Percentiles rank a stretch among this genome's conserved stretches.
These are phyloP conservation scores for Tachina grossa DNA, from an alignment of 2,888 invertebrate genomes.

Conservation along the genomic window DNA sequence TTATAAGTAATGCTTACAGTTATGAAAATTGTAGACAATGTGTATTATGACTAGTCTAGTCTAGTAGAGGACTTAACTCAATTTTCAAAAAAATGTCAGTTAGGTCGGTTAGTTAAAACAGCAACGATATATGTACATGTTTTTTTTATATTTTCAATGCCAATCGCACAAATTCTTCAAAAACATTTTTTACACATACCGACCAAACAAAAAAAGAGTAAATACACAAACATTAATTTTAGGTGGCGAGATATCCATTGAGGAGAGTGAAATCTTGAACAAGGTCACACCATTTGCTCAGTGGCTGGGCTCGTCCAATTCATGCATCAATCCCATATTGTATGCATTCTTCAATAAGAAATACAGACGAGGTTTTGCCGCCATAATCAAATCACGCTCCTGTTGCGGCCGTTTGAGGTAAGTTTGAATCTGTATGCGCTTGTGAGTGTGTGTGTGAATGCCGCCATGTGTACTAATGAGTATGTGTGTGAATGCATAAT, in stretches of 20 bases:
- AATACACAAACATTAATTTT: slow-evolving; percentile 11
- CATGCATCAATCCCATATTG: slow-evolving; percentile 96
- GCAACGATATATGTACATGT: slow-evolving; percentile 4
- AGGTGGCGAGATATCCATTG: slow-evolving; percentile 85
- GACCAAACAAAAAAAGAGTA: slow-evolving; percentile 5
- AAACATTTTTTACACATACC: slow-evolving; percentile 24
- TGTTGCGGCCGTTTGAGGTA: slow-evolving; percentile 91
- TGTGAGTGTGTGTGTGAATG: too few species aligned
- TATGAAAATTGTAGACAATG: too few species aligned
- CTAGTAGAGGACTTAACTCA: too few species aligned
- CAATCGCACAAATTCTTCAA: slow-evolving; percentile 48
- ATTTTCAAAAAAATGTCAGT: too few species aligned
- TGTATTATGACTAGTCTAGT: too few species aligned
- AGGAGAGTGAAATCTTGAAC: slow-evolving; percentile 91
- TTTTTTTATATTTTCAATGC: slow-evolving; percentile 49
- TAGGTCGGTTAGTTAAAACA: too few species aligned
- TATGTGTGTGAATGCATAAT: slow-evolving; percentile 7
- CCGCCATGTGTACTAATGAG: background rate
- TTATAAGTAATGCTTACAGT: too few species aligned
- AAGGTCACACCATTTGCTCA: slow-evolving; percentile 94
- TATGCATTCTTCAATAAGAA: slow-evolving; percentile 98
- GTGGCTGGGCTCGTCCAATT: slow-evolving; percentile 96
- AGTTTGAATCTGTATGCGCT: slow-evolving; percentile 28
- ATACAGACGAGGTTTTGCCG: slow-evolving; percentile 94
- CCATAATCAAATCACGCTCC: slow-evolving; percentile 92